These are phyloP conservation scores for Entomobrya multifasciata DNA, from an alignment of 2,888 invertebrate genomes.

Conservation along the genomic window DNA sequence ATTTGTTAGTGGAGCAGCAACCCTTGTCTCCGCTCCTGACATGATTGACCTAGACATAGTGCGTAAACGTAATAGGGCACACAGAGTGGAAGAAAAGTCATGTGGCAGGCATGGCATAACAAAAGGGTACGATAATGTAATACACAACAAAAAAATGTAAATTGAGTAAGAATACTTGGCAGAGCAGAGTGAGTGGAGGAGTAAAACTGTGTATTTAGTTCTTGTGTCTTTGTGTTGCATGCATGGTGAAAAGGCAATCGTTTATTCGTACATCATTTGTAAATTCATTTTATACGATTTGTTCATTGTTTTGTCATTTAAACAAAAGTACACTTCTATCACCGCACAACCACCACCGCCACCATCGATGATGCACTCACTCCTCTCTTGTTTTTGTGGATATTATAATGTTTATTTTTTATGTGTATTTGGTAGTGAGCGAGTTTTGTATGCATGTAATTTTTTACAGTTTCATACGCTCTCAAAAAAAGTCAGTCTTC, in stretches of 20 bases:
- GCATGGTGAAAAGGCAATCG: neutral
- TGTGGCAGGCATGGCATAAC: conserved; percentile 45
- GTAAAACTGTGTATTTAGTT: neutral
- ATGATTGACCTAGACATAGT: conserved; percentile 73
- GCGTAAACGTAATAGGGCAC: conserved; percentile 53
- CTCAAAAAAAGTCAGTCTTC: conserved; percentile 44
- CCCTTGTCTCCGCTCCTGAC: conserved; percentile 52
- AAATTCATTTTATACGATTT: conserved; percentile 19
- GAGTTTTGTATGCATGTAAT: neutral
- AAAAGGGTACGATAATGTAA: no score
- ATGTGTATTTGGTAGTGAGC: neutral
- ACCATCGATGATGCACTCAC: neutral
- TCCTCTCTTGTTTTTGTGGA: neutral
- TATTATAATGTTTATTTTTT: conserved; percentile 2
- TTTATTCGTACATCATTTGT: conserved; percentile 32
- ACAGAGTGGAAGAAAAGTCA: conserved; percentile 47
- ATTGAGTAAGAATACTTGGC: neutral
- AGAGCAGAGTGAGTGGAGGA: no score
- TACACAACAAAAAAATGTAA: neutral
- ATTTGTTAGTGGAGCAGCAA: conserved; percentile 33
- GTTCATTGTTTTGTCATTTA: conserved; percentile 53
- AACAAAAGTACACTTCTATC: conserved; percentile 5
- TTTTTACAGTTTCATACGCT: conserved; percentile 26
- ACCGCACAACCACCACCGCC: neutral
- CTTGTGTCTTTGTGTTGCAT: neutral